phyloP scores from a whole-genome alignment of 2,113 vertebrate genomes.

The Athene noctua region DNA sequence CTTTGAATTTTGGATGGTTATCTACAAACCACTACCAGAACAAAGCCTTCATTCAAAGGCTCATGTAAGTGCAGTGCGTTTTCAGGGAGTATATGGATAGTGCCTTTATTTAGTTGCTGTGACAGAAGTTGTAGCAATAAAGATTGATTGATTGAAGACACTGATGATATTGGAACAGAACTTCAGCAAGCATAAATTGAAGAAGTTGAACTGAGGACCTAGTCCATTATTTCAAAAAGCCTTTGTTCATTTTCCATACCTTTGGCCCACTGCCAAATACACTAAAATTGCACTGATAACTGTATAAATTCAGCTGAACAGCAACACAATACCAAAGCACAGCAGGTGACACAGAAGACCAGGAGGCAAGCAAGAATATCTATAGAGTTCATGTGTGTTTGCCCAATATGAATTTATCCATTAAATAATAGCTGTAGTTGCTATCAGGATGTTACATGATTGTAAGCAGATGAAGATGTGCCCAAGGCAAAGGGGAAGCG shows the following conservation, averaged over 20 bases:
- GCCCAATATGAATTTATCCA: not conserved
- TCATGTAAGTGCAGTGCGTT: not conserved
- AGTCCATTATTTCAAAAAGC: slow-evolving; percentile 5
- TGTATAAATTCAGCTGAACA: not conserved
- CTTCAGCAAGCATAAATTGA: not conserved
- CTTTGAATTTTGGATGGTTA: not conserved
- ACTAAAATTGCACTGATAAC: not conserved
- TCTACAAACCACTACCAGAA: not conserved
- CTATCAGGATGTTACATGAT: not conserved
- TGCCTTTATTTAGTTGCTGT: not conserved
- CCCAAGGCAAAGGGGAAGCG: not conserved
- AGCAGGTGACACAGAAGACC: not conserved
- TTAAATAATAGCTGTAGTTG: not conserved
- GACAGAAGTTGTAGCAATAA: not conserved
- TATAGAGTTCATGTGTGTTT: not conserved
- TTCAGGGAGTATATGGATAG: not conserved
- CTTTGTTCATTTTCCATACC: not conserved
- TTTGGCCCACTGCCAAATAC: not conserved
- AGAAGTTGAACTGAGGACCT: not conserved
- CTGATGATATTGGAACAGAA: not conserved
- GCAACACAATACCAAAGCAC: not conserved
- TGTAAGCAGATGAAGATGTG: not conserved
- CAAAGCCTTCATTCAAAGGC: not conserved
- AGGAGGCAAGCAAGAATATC: not conserved
- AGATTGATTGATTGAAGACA: not conserved